Conservation (phyloP, 2,797 vertebrate species). For the Urophycis tenuis region DNA sequence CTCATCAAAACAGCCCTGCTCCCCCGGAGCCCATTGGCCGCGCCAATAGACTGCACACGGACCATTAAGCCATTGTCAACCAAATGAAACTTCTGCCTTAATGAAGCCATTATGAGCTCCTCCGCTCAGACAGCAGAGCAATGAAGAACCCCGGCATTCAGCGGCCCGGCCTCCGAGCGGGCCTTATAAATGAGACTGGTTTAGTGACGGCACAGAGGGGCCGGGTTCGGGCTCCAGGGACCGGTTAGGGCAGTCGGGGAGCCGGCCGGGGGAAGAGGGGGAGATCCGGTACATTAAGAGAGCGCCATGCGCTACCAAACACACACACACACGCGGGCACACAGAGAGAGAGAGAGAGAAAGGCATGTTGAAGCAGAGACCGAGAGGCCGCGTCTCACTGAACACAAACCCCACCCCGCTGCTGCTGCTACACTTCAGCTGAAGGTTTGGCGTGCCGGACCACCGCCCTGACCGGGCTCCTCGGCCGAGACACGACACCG, state of each 20-base stretch:
- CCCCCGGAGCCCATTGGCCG: too few relatives aligned
- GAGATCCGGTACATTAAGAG: neutral
- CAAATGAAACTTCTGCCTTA: slow-evolving; percentile 78
- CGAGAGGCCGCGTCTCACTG: too few relatives aligned
- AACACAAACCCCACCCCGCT: too few relatives aligned
- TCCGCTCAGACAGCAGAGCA: slow-evolving; percentile 68
- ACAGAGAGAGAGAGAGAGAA: too few relatives aligned
- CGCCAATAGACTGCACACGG: slow-evolving; percentile 65
- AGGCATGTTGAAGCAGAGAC: too few relatives aligned
- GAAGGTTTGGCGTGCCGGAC: too few relatives aligned
- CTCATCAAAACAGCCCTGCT: slow-evolving; percentile 67
- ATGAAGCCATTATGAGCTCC: slow-evolving; percentile 82
- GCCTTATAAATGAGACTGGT: slow-evolving; percentile 70
- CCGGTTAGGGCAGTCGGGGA: slow-evolving; percentile 51
- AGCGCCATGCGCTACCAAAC: neutral
- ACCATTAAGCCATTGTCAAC: slow-evolving; percentile 79
- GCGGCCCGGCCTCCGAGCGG: slow-evolving; percentile 58
- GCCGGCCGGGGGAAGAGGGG: slow-evolving; percentile 11
- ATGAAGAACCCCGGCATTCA: slow-evolving; percentile 74
- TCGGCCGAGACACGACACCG: too few relatives aligned
- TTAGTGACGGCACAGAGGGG: too few relatives aligned
- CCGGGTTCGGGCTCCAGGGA: too few relatives aligned
- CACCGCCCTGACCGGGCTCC: too few relatives aligned
- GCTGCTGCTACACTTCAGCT: too few relatives aligned
- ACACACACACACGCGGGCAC: neutral